Evolutionary conservation across 2,888 invertebrate genomes (phyloP).

Genomic region (Anticlea derivata): DNA sequence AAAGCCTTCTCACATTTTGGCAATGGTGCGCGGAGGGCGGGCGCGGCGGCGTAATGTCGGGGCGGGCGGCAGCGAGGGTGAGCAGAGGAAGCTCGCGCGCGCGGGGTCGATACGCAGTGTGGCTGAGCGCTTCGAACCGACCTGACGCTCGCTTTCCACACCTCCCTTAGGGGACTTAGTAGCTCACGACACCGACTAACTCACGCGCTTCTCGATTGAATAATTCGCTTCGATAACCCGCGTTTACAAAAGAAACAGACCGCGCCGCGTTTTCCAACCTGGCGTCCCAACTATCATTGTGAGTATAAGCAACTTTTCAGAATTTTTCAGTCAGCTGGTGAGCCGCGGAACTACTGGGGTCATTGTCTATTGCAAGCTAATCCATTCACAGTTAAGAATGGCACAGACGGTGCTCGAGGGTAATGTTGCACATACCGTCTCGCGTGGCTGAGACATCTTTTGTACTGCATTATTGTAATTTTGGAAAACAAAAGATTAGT

Average conservation of each 20-base stretch:
- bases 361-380: conserved; percentile 21
- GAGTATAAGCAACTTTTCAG: conserved; percentile 19
- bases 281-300: conserved; percentile 22
- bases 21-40: conserved; percentile 66
- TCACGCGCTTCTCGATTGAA: conserved; percentile 34
- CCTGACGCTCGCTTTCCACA: conserved; percentile 48
- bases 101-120: conserved; percentile 78
- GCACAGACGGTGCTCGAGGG: conserved; percentile 1
- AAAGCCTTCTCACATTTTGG: conserved; percentile 70
- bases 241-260: conserved; percentile 26
- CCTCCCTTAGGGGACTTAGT: no score
- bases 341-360: conserved; percentile 11
- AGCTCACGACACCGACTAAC: conserved; percentile 42
- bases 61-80: conserved; percentile 49
- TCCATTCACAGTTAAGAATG: conserved; percentile 13
- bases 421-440: neutral
- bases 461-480: neutral
- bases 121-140: conserved; percentile 49
- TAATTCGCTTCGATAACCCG: conserved; percentile 8
- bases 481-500: no score
- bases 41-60: conserved; percentile 56
- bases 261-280: conserved; percentile 26
- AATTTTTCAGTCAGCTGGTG: neutral
- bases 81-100: conserved; percentile 46
- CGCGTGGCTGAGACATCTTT: neutral